A percentile compares a stretch with the other conserved stretches of the same genome.
Evolutionary conservation across 2,797 vertebrate genomes (phyloP).

Genomic region (Myripristis murdjan): DNA sequence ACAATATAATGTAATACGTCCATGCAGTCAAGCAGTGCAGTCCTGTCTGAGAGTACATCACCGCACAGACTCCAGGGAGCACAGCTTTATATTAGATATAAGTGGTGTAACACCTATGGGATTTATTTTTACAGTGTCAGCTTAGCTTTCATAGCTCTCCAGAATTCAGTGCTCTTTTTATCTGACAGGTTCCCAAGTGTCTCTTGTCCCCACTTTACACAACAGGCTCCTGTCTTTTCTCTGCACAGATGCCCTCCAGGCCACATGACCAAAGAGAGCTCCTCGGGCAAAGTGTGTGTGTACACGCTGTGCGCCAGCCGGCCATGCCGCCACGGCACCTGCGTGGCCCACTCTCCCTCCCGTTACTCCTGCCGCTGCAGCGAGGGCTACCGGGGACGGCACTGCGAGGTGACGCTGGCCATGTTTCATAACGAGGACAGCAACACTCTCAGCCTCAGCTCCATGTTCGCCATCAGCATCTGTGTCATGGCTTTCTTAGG

Average conservation of each 20-base stretch:
- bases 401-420: conserved; percentile 89
- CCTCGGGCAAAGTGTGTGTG: conserved; percentile 85
- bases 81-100: conserved; percentile 62
- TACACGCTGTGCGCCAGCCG: conserved; percentile 88
- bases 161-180: conserved; percentile 45
- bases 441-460: conserved; percentile 90
- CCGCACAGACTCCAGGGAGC: conserved; percentile 61
- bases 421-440: conserved; percentile 87
- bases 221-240: conserved; percentile 15
- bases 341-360: conserved; percentile 87
- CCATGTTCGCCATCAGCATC: conserved; percentile 93
- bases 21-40: no score
- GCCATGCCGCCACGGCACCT: conserved; percentile 91
- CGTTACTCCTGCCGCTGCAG: conserved; percentile 90
- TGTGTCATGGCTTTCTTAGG: conserved; percentile 93
- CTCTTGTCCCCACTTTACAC: conserved; percentile 38
- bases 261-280: conserved; percentile 88
- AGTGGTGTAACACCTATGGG: conserved; percentile 59
- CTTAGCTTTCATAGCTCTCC: conserved; percentile 46
- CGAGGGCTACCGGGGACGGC: conserved; percentile 88
- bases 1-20: no score
- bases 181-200: conserved; percentile 45
- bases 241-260: conserved; percentile 88
- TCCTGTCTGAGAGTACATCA: conserved; percentile 34
- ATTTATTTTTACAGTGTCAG: conserved; percentile 65